Evolutionary conservation across 2,113 vertebrate genomes (phyloP).

Genomic region (Ceyx cyanopectus): DNA sequence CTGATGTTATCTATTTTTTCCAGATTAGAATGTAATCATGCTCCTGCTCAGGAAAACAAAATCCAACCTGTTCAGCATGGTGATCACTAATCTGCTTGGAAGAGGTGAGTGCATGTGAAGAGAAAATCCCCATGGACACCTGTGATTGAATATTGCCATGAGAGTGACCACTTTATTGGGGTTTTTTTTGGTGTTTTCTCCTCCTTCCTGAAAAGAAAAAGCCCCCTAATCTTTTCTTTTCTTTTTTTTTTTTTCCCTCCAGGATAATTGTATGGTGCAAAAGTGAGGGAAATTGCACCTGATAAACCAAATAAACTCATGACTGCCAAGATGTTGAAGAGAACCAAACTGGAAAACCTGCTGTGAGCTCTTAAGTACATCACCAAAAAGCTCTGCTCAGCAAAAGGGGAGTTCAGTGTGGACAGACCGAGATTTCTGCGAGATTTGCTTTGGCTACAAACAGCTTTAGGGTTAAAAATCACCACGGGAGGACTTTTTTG

Average conservation of each 20-base stretch:
- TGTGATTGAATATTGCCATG: not conserved
- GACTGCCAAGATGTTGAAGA: not conserved
- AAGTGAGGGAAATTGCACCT: not conserved
- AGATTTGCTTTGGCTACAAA: not conserved
- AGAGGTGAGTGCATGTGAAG: not conserved
- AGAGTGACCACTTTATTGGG: not conserved
- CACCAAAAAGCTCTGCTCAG: not conserved
- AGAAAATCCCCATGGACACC: not conserved
- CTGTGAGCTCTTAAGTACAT: not conserved
- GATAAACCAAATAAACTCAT: not conserved
- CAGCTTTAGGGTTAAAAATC: not conserved
- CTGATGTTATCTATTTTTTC: not conserved
- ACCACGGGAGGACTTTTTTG: not conserved
- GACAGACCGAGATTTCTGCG: not conserved
- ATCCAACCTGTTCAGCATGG: not conserved
- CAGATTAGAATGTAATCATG: conserved; percentile 41
- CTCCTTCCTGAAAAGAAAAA: not conserved
- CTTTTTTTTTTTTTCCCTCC: not conserved
- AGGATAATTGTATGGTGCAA: not conserved
- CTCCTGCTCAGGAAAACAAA: not conserved
- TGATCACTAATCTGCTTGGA: not conserved
- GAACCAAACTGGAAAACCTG: not conserved
- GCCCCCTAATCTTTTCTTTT: fast-evolving
- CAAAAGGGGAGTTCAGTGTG: not conserved
- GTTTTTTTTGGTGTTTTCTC: too few relatives aligned